phyloP scores from a whole-genome alignment of 2,113 vertebrate species.

The Neodontobutis hainanensis region DNA sequence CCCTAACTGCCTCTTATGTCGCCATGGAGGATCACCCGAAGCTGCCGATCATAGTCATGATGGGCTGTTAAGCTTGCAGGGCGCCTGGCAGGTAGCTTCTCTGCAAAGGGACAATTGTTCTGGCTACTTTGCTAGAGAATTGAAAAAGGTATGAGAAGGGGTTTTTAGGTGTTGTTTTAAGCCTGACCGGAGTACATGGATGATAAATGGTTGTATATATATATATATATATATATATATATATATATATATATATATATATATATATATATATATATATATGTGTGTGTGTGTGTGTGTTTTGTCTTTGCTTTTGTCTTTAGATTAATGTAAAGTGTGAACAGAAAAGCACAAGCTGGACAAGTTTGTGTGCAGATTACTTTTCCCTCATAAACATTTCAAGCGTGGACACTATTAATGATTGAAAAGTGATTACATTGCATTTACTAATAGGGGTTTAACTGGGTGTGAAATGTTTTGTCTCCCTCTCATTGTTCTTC shows the following conservation, averaged over 20 bases:
- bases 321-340: constrained; percentile 1
- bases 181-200: too few species aligned
- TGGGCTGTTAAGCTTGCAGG: constrained; percentile 35
- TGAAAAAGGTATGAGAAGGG: too few species aligned
- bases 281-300: too few species aligned
- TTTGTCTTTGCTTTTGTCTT: not conserved
- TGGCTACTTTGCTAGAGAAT: not conserved
- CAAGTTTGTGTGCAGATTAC: too few species aligned
- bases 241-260: too few species aligned
- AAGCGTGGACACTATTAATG: constrained; percentile 4
- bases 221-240: too few species aligned
- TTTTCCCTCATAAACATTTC: too few species aligned
- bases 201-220: too few species aligned
- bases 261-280: too few species aligned
- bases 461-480: constrained; percentile 60
- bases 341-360: too few species aligned
- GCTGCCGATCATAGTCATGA: constrained; percentile 62
- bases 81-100: constrained; percentile 1
- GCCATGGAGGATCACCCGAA: constrained; percentile 20
- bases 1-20: constrained; percentile 61
- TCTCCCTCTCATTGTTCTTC: constrained; percentile 57
- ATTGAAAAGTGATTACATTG: constrained; percentile 35
- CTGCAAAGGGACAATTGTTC: constrained; percentile 1
- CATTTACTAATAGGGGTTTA: constrained; percentile 54
- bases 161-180: too few species aligned